A percentile compares a stretch with the other conserved stretches of the same genome.
Evolutionary conservation across 2,888 invertebrate species (phyloP).

Genomic region (Synergus itoensis): DNA sequence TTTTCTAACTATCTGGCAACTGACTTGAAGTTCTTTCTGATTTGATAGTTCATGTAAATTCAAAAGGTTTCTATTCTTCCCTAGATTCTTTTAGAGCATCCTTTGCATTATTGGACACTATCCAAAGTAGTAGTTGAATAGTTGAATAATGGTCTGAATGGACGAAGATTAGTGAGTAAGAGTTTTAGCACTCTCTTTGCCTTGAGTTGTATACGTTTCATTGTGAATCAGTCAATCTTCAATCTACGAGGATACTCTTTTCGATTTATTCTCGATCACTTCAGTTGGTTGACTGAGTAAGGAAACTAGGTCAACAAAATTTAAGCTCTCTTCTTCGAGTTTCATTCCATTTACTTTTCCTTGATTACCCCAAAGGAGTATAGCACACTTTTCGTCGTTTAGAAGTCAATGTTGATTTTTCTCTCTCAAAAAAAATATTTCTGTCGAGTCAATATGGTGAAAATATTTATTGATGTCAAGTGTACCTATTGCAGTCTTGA

Average conservation of each 20-base stretch:
- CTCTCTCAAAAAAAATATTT: not conserved
- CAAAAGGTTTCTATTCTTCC: conserved; percentile 5
- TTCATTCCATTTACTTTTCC: conserved; percentile 5
- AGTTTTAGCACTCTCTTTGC: not conserved
- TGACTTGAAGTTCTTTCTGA: not conserved
- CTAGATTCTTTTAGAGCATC: not conserved
- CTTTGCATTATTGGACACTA: conserved; percentile 22
- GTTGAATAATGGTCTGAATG: conserved; percentile 33
- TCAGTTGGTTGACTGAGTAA: not conserved
- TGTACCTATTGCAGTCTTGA: not conserved
- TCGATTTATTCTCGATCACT: not conserved
- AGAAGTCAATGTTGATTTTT: not conserved
- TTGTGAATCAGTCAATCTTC: conserved; percentile 7
- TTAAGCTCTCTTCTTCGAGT: not conserved
- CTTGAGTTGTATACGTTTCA: not conserved
- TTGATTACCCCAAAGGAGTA: not conserved
- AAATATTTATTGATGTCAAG: not conserved
- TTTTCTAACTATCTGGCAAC: not conserved
- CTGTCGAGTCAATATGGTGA: not conserved
- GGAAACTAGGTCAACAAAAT: conserved; percentile 2
- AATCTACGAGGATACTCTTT: not conserved
- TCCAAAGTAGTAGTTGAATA: conserved; percentile 32
- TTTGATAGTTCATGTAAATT: conserved; percentile 23
- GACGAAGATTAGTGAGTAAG: conserved; percentile 1
- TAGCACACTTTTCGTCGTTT: not conserved